Conservation (phyloP, 2,888 invertebrate species). For the Lumbricus terrestris region DNA sequence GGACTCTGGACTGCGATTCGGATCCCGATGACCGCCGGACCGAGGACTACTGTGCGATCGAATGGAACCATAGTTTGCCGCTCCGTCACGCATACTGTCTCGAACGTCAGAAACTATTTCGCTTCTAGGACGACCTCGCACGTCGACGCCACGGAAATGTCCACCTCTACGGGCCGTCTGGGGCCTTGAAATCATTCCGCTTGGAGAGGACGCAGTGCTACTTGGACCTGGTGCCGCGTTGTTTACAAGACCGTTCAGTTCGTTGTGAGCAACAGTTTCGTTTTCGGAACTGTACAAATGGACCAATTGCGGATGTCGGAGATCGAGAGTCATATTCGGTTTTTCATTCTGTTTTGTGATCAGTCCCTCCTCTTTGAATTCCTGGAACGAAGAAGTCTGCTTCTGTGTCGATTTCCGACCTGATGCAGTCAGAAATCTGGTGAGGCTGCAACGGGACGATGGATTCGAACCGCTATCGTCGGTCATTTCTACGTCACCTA, state of each 20-base stretch:
- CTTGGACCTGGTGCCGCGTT: background rate
- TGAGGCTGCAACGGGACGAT: background rate
- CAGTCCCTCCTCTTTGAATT: background rate
- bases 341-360: background rate
- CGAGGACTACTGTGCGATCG: background rate
- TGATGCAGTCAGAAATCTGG: background rate
- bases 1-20: background rate
- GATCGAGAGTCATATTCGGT: background rate
- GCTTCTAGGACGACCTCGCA: background rate
- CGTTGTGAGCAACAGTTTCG: background rate
- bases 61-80: background rate
- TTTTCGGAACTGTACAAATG: background rate
- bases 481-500: background rate
- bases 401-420: background rate
- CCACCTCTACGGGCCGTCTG: slow-evolving; percentile 6
- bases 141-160: background rate
- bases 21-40: background rate
- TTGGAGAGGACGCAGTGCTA: background rate
- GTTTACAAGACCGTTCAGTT: background rate
- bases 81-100: background rate
- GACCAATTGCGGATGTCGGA: background rate
- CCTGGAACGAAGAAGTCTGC: background rate
- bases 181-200: background rate
- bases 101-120: background rate
- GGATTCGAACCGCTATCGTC: background rate